Evolutionary conservation across 92 coral and sea anemone genomes (phyloP).

Genomic region (Desmophyllum pertusum): DNA sequence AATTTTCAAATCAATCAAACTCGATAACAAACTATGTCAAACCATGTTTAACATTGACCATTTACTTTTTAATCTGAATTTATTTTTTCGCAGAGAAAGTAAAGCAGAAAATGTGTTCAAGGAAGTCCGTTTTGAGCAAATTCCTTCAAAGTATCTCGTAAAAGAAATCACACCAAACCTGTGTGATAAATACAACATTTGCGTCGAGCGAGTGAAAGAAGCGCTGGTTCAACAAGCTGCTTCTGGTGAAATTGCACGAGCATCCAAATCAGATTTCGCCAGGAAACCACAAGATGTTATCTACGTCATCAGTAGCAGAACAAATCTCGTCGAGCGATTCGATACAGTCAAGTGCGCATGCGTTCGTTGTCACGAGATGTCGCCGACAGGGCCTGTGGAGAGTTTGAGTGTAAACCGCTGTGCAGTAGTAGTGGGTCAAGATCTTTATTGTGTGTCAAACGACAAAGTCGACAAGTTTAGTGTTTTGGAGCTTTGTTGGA

Average conservation of each 20-base stretch:
- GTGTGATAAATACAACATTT: constrained; percentile 71
- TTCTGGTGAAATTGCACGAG: constrained; percentile 6
- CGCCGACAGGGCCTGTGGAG: constrained; percentile 57
- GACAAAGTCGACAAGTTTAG: constrained; percentile 76
- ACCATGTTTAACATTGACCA: neutral
- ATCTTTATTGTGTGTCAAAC: constrained; percentile 67
- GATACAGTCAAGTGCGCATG: constrained; percentile 75
- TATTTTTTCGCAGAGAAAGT: constrained; percentile 46
- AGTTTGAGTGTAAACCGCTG: constrained; percentile 70
- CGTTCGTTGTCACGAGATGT: constrained; percentile 70
- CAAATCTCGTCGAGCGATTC: constrained; percentile 74
- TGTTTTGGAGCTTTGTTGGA: constrained; percentile 70
- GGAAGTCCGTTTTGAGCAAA: constrained; percentile 85
- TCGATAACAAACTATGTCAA: neutral
- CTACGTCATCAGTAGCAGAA: constrained; percentile 74
- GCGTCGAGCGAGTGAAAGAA: constrained; percentile 68
- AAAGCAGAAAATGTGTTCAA: constrained; percentile 69
- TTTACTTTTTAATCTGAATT: neutral
- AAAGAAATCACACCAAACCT: constrained; percentile 78
- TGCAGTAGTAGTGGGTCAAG: constrained; percentile 79
- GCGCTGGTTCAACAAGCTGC: constrained; percentile 46
- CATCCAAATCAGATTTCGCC: constrained; percentile 16
- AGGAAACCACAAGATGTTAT: constrained; percentile 64
- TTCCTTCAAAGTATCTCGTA: constrained; percentile 63
- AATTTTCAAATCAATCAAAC: too few relatives aligned